Conservation (phyloP, 2,888 invertebrate genomes). For the Meta bourneti region DNA sequence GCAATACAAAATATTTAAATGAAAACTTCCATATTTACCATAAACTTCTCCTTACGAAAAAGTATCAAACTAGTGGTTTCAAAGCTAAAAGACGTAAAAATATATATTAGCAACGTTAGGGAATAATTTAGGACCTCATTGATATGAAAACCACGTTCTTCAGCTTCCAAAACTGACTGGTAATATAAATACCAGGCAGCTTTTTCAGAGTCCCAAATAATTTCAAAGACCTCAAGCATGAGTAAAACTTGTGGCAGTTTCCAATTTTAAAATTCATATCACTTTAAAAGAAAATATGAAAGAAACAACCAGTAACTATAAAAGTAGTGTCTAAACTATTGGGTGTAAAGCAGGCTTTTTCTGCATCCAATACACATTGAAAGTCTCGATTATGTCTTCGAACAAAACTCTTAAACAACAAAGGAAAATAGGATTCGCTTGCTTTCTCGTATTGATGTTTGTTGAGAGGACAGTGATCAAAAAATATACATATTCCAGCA, state of each 20-base stretch:
- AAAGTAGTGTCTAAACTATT: not conserved
- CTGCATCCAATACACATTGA: too few relatives aligned
- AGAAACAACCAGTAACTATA: not conserved
- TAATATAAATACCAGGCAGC: not conserved
- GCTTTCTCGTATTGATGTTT: not conserved
- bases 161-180: not conserved
- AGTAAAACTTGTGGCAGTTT: not conserved
- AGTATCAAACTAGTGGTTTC: not conserved
- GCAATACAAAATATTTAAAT: not conserved
- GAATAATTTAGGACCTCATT: not conserved
- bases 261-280: not conserved
- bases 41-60: not conserved
- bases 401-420: not conserved
- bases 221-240: not conserved
- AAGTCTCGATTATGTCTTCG: too few relatives aligned
- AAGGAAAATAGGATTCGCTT: not conserved
- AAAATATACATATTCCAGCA: too few relatives aligned
- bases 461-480: not conserved
- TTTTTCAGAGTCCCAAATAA: not conserved
- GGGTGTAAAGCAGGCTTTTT: too few relatives aligned
- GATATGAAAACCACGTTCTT: not conserved
- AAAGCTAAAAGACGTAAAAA: not conserved
- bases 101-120: not conserved
- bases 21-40: not conserved
- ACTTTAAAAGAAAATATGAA: not conserved